A percentile compares a stretch with the other conserved stretches of the same genome.
Conservation (phyloP, 2,888 invertebrate species). For the Chironomus tentans region DNA sequence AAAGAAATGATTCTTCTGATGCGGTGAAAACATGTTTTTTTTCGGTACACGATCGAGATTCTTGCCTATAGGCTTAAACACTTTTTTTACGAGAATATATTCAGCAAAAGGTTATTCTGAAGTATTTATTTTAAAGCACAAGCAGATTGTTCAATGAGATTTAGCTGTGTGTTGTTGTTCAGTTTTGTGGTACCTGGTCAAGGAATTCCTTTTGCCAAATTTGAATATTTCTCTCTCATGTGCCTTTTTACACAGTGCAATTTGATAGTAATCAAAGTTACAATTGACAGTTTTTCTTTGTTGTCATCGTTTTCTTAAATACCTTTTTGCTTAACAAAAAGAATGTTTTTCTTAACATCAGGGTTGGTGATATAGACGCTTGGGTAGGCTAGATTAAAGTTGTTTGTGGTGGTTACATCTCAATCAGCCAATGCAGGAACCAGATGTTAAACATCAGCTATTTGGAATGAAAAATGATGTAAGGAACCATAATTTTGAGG, state of each 20-base stretch:
- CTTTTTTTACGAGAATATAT: neutral
- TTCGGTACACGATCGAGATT: neutral
- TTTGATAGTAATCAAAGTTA: slow-evolving; percentile 5
- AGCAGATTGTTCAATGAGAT: slow-evolving; percentile 13
- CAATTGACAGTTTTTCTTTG: slow-evolving; percentile 10
- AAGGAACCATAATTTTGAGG: too few species aligned
- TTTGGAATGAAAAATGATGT: too few species aligned
- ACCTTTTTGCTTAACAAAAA: neutral
- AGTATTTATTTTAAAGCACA: slow-evolving; percentile 14
- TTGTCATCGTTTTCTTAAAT: neutral
- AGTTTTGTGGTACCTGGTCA: neutral
- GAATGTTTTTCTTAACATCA: neutral
- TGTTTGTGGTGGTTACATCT: too few species aligned
- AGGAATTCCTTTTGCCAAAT: slow-evolving; percentile 20
- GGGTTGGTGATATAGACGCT: too few species aligned
- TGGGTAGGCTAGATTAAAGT: too few species aligned
- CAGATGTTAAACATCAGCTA: too few species aligned
- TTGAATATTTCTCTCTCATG: slow-evolving; percentile 1
- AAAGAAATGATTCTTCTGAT: neutral
- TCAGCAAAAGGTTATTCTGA: slow-evolving; percentile 18
- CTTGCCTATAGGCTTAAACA: neutral
- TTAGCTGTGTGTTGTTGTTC: neutral
- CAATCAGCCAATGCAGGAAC: too few species aligned
- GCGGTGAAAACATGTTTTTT: neutral
- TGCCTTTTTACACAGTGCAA: neutral